Evolutionary conservation across 2,888 invertebrate species (phyloP).

Genomic region (Trachelus stipa): DNA sequence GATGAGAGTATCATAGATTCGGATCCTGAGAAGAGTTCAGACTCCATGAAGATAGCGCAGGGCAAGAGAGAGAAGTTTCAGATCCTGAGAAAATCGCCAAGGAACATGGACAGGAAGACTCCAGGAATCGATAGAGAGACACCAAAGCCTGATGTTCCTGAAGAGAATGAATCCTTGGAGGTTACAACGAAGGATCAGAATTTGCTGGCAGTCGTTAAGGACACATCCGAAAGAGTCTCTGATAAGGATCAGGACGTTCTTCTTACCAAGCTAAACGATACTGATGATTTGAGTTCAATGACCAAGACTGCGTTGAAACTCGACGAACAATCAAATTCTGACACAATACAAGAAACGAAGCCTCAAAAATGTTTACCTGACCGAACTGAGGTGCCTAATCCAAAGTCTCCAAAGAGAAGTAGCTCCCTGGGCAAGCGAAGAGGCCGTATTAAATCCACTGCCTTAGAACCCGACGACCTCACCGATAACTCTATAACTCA

Average conservation of each 20-base stretch:
- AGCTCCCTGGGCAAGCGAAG: slow-evolving; percentile 37
- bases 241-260: background rate
- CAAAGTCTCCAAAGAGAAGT: background rate
- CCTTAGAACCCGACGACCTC: background rate
- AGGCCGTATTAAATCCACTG: slow-evolving; percentile 33
- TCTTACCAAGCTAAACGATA: background rate
- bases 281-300: background rate
- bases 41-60: background rate
- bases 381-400: background rate
- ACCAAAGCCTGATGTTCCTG: background rate
- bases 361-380: background rate
- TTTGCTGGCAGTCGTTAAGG: slow-evolving; percentile 12
- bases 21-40: background rate
- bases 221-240: background rate
- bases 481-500: background rate
- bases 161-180: background rate
- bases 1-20: background rate
- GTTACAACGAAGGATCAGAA: slow-evolving; percentile 2
- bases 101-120: slow-evolving; percentile 42
- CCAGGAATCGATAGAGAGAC: slow-evolving; percentile 1
- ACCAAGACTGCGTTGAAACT: background rate
- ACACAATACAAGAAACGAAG: background rate
- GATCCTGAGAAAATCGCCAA: slow-evolving; percentile 46
- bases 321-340: background rate
- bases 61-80: slow-evolving; percentile 28